Evolutionary conservation across 2,113 vertebrate genomes (phyloP), one percentile per base, ranked within the genome.

Genomic region (Urocynchramus pylzowi): DNA sequence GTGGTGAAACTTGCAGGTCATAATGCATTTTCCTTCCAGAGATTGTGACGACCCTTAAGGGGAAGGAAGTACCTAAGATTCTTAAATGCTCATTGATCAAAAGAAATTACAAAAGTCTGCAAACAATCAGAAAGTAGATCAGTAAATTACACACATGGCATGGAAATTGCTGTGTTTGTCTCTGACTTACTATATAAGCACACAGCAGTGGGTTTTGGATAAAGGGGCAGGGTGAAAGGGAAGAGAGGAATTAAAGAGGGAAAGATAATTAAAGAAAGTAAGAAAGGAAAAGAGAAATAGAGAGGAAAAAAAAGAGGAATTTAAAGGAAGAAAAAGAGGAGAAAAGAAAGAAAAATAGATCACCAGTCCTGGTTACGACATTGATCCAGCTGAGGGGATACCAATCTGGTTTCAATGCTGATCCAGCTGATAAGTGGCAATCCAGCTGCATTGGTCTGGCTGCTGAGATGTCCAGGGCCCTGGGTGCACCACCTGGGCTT

Each of bases 11-110:
- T 71, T 47, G 44, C 37, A 64, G 47, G 70, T 89, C 13, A 9
- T 87, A 70, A 59, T 22, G 24, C 16, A 7, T 64, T 80, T 95
- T 71, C 77, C 47, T 84, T 49, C 35, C 9, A 7, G 50, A 77
- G 19, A 31, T 12, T 53, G 11, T 68, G 39, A 39, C 0, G 0
- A n/a, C 24, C 24, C 41, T 47, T 54, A 23, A 76, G 12, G 21
- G 26, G 20, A 56, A 33, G 49, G 26, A 69, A 54, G 21, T 45
- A 83, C 8, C 41, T 49, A 37, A 69, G 30, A 61, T 76, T 69
- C 24, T 41, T 69, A 69, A 61, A 23, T 77, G 41, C 35, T 49
- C 11, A 28, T 28, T 69, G 21, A 12, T 84, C 71, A 54, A 63
- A 69, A 61, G 14, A 60, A 84, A 23, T 3, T 0, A 30, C 20